Evolutionary conservation across 2,888 invertebrate species (phyloP), one percentile per base, ranked within the genome.

Genomic region (Cistogaster globosa): DNA sequence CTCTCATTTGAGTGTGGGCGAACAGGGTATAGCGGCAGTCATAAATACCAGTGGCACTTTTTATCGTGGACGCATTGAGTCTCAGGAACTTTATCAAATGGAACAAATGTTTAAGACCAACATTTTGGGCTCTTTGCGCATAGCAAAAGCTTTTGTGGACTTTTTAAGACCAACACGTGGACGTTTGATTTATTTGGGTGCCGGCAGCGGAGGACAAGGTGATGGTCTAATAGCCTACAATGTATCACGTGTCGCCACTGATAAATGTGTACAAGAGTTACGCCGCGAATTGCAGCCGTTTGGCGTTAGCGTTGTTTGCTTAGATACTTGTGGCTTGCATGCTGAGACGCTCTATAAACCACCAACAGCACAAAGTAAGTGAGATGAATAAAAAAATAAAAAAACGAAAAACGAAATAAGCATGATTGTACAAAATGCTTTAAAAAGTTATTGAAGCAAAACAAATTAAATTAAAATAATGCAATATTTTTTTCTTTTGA

Each of bases 11-110:
- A 97, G 96, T 83, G 96, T 96, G 68, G 96, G 96, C 55, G 96
- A 97, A 93, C 96, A 96, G 90, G 97, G 97, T 95, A 92, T 92
- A 78, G 90, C 96, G 95, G 96, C 97, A 65, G 96, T 97, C 36
- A 95, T 97, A 86, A 97, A 97, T 92, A 97, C 97, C 42, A 96
- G 96, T 26, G 97, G 97, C 38, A 94, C 96, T 88, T 95, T 95
- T 80, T 95, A 95, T 80, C 95, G 95, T 16, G 96, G 97, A 22
- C 93, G 94, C 53, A 93, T 95, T 74, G 95, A 95, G 87, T 94
- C 94, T 87, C 95, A 96, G 88, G 96, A 96, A 83, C 91, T 92
- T 3, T 91, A 92, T 77, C 93, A 93, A 84, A 95, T 95, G 95
- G 95, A 95, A 88, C 94, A 94, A 20, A 95, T 95, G 94, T 92